Conservation (phyloP, 2,888 invertebrate genomes). For the Drosophila koepferae region DNA sequence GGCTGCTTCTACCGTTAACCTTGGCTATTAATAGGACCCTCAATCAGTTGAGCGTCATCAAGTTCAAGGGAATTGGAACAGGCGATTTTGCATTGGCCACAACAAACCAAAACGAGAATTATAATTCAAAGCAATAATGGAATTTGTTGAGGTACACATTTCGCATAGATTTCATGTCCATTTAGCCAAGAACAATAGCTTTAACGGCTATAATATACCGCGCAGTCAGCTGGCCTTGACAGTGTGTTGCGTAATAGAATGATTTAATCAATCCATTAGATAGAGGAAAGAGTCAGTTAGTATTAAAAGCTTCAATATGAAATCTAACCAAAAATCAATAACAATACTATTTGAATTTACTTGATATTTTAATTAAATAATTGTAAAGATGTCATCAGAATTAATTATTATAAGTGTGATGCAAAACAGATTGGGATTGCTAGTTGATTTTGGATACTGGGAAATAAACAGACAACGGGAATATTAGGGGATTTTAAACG, state of each 20-base stretch:
- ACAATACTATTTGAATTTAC: not conserved
- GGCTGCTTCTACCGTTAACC: conserved; percentile 49
- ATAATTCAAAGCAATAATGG: conserved; percentile 34
- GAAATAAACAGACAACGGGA: no score
- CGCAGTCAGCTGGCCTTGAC: not conserved
- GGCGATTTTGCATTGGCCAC: conserved; percentile 48
- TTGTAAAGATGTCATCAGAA: no score
- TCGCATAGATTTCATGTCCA: conserved; percentile 27
- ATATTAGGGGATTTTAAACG: no score
- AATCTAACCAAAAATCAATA: not conserved
- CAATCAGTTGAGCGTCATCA: conserved; percentile 54
- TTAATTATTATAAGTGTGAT: no score
- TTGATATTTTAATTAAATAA: no score
- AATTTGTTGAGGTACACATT: not conserved
- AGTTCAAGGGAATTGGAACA: conserved; percentile 75
- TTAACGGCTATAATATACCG: not conserved
- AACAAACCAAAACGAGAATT: conserved; percentile 39
- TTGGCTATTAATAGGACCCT: conserved; percentile 55
- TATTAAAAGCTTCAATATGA: not conserved
- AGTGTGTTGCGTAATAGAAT: not conserved
- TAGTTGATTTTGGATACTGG: no score
- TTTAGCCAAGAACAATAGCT: conserved; percentile 22
- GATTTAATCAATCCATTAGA: conserved; percentile 1
- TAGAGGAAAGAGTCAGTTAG: not conserved
- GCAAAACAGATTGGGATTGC: no score